Base-by-base conservation (phyloP, 1,140 invertebrate species). In the Bacillus rossius region DNA sequence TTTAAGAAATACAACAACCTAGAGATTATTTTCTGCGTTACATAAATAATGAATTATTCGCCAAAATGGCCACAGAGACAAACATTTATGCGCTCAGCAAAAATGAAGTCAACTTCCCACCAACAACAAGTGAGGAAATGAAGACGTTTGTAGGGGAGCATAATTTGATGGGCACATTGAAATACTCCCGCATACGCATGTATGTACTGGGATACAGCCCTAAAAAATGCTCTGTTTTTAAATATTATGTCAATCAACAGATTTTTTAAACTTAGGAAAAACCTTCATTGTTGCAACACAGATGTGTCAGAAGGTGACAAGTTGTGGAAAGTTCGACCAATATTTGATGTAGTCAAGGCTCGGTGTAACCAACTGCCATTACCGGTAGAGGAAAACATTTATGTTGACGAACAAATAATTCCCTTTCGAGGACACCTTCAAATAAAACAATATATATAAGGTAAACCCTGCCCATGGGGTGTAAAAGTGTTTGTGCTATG, bases 341-440 rank as follows among this genome's bases (percentile, higher is more conserved):
- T 29, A 19, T 38, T 59, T 37, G 17, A 19, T 16, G 41, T 29
- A 5, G 25, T 51, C 4, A 19, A 29, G 45, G 37, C 58, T 57
- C 29, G 51, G 14, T 68, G 64, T 55, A 25, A 45, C 14, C 25
- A 47, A 43, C 43, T 67, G 16, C 23, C 29, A 26, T 16, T 23
- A n/a, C n/a, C n/a, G n/a, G n/a, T n/a, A n/a, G 54, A 64, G 37
- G 49, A 52, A 48, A 47, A 59, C 19, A 16, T 61, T 16, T 61
- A 29, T 55, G 52, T 67, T 2, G 65, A 67, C 58, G 65, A 67
- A 42, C 61, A 64, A 37, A 67, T 67, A 19, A 38, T 67, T 14
- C 65, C 57, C 8, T 67, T 61, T 48, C 62, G 45, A 29, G 65
- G 65, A 7, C 47, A 13, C 23, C 17, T 59, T 14, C 20, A 1